Evolutionary conservation across 1,140 invertebrate species (phyloP).

Genomic region (Orchesella cincta): DNA sequence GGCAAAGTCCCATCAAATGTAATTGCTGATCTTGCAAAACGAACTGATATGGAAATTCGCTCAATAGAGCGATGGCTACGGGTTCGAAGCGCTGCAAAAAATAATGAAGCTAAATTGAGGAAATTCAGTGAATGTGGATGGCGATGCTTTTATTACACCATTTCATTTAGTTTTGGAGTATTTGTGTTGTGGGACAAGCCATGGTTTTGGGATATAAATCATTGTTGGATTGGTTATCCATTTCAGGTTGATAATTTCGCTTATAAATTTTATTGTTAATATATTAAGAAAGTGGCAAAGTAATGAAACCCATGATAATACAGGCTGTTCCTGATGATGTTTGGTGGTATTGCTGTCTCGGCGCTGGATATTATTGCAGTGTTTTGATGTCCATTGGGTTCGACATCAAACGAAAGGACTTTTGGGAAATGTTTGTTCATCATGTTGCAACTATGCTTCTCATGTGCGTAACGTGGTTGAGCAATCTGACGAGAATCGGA

Average conservation of each 20-base stretch:
- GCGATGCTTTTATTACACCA: constrained; percentile 83
- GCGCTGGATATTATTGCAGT: constrained; percentile 94
- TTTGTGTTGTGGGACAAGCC: constrained; percentile 86
- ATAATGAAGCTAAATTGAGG: no score
- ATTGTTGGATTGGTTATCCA: constrained; percentile 81
- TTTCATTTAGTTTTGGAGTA: constrained; percentile 79
- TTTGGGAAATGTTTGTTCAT: constrained; percentile 98
- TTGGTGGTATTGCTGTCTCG: constrained; percentile 94
- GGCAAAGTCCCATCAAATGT: no score
- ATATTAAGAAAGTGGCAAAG: not conserved
- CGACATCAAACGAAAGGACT: constrained; percentile 91
- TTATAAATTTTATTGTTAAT: constrained; percentile 33
- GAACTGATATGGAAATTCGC: constrained; percentile 80
- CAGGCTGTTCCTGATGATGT: constrained; percentile 61
- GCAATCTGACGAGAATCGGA: constrained; percentile 89
- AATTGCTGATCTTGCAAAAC: constrained; percentile 78
- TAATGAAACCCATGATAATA: not conserved
- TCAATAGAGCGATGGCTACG: constrained; percentile 89
- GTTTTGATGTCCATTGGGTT: constrained; percentile 84
- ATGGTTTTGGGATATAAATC: constrained; percentile 90
- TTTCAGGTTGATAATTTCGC: constrained; percentile 54
- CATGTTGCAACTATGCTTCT: constrained; percentile 89
- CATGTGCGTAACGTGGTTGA: constrained; percentile 90
- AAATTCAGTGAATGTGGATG: no score
- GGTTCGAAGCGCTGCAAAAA: constrained; percentile 75